A percentile compares a stretch with the other conserved stretches of the same genome.
Conservation (phyloP, 2,888 invertebrate genomes). For the Sesia bembeciformis region DNA sequence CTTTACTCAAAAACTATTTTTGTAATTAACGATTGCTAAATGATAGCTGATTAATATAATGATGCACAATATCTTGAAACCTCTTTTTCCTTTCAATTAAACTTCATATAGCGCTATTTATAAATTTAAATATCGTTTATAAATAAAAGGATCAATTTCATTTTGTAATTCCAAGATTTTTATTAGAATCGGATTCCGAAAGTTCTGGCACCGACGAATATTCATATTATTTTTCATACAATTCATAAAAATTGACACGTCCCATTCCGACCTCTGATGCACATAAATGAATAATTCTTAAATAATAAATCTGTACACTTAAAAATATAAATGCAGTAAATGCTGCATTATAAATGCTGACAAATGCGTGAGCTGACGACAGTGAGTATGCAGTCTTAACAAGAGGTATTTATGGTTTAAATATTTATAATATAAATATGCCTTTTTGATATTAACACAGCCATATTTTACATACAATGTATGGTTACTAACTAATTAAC, state of each 20-base stretch:
- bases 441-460: slow-evolving; percentile 70
- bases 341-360: slow-evolving; percentile 1
- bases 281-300: background rate
- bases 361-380: slow-evolving; percentile 23
- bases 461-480: slow-evolving; percentile 47
- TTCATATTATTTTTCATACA: background rate
- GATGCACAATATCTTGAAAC: too few species aligned
- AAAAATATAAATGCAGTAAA: background rate
- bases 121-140: too few species aligned
- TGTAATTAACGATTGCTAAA: too few species aligned
- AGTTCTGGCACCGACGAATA: too few species aligned
- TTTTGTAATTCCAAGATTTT: too few species aligned
- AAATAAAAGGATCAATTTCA: too few species aligned
- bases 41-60: too few species aligned
- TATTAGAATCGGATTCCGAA: too few species aligned
- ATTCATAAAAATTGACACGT: background rate
- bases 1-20: too few species aligned
- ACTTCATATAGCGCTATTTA: too few species aligned
- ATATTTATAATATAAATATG: slow-evolving; percentile 49
- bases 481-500: slow-evolving; percentile 17
- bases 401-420: slow-evolving; percentile 68
- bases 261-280: background rate
- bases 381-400: slow-evolving; percentile 47
- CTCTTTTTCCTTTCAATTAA: too few species aligned
- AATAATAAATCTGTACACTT: background rate